Percentiles rank a stretch among this genome's conserved stretches.
phyloP scores from a whole-genome alignment of 1,140 invertebrate genomes.

The Drosophila pruinosa region DNA sequence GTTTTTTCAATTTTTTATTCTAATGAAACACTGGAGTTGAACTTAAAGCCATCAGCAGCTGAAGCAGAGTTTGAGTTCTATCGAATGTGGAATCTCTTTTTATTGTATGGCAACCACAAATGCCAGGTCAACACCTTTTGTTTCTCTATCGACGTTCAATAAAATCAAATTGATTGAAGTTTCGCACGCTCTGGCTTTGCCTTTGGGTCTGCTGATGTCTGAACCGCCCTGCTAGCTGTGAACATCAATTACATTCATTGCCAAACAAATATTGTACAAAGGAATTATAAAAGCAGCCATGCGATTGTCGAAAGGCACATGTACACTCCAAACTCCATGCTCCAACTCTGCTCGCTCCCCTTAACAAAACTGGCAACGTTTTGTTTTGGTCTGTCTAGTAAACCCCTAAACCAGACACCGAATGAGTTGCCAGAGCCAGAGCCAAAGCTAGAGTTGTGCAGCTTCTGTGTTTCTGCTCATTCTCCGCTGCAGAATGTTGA shows the following conservation, averaged over 20 bases:
- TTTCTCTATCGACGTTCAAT: slow-evolving; percentile 41
- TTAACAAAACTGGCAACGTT: slow-evolving; percentile 14
- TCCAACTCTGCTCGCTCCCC: background rate
- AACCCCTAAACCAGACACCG: slow-evolving; percentile 12
- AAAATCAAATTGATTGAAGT: slow-evolving; percentile 59
- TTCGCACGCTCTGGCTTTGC: slow-evolving; percentile 39
- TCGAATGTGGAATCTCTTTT: slow-evolving; percentile 2
- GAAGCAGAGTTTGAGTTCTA: background rate
- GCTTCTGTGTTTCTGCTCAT: slow-evolving; percentile 1
- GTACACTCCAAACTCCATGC: too few relatives aligned
- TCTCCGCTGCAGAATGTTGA: slow-evolving; percentile 38
- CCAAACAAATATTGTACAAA: slow-evolving; percentile 70
- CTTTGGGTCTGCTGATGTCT: slow-evolving; percentile 9
- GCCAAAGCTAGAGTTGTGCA: too few relatives aligned
- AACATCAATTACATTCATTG: slow-evolving; percentile 71
- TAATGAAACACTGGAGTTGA: background rate
- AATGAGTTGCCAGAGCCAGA: slow-evolving; percentile 13
- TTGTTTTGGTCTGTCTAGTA: slow-evolving; percentile 52
- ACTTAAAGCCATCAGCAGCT: background rate
- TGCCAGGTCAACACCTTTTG: slow-evolving; percentile 53
- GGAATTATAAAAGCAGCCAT: slow-evolving; percentile 64
- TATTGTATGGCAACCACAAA: slow-evolving; percentile 41
- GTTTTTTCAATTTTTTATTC: too few relatives aligned
- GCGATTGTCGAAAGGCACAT: slow-evolving; percentile 51
- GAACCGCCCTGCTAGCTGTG: slow-evolving; percentile 39